phyloP scores from a whole-genome alignment of 23 tunicate genomes.

The Oikopleura vanhoeffeni region DNA sequence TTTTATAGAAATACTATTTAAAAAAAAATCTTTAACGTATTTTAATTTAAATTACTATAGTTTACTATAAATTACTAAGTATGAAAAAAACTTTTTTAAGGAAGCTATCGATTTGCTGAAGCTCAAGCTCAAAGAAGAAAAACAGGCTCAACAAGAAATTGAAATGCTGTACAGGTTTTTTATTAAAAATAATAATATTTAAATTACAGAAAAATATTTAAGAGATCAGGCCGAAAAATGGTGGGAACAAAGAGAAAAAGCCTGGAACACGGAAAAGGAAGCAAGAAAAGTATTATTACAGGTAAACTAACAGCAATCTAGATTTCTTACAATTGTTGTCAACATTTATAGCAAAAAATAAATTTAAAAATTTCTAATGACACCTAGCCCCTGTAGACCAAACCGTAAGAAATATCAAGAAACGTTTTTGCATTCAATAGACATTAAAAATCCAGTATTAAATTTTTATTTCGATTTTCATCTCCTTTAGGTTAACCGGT shows the following conservation, averaged over 20 bases:
- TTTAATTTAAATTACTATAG: too few species aligned
- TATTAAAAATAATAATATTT: not conserved
- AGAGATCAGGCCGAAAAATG: not conserved
- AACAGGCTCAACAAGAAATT: not conserved
- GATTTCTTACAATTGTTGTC: too few species aligned
- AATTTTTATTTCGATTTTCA: too few species aligned
- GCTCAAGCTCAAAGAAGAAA: conserved; percentile 1
- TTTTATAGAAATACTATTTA: not conserved
- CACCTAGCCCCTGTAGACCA: too few species aligned
- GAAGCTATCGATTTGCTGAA: conserved; percentile 3
- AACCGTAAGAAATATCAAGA: too few species aligned
- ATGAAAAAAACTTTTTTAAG: not conserved
- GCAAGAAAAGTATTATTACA: not conserved
- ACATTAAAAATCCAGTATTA: too few species aligned
- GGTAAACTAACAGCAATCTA: too few species aligned
- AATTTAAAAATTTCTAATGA: too few species aligned
- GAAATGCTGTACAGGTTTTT: not conserved
- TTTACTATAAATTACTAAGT: not conserved
- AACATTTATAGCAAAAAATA: too few species aligned
- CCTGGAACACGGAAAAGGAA: not conserved
- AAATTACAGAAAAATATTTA: not conserved
- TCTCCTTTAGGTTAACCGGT: too few species aligned
- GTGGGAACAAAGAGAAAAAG: not conserved
- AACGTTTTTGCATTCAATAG: too few species aligned
- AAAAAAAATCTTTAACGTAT: not conserved